Base-by-base conservation (phyloP, 2,797 vertebrate species). In the Steatocranus sp. region DNA sequence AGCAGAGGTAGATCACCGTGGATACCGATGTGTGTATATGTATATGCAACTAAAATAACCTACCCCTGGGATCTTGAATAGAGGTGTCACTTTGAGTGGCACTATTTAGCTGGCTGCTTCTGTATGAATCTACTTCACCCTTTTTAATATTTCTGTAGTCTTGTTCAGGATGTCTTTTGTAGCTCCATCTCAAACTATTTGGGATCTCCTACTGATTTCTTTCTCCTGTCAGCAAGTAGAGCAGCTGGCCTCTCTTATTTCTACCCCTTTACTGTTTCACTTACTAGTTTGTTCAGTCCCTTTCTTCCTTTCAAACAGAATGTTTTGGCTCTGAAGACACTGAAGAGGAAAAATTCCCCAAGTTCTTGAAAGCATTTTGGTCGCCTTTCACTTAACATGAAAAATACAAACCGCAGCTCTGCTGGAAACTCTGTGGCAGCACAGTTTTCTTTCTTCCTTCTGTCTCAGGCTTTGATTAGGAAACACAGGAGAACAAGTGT, bases 371-470 rank as follows among this genome's bases (percentile, higher is more conserved):
- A 73, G 75, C 88, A 66, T 87, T 91, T 86, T 32, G 63, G 85
- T 89, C 25, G 14, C 80, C 79, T 90, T 92, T 89, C 83, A 91
- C 85, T 86, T 53, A 51, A 90, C 87, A 85, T 88, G 75, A 92
- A 91, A 92, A 90, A 86, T 88, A 84, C 56, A 86, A 84, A 86
- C 88, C 68, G 2, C 87, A 80, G 78, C 89, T 75, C 82, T 58
- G 81, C 85, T 88, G 84, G 89, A 88, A 83, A 85, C 88, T 88
- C 56, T 86, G 74, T 43, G 70, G 82, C 68, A 46, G 74, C 51
- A 76, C 58, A 1, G 46, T 81, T 82, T 43, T 81, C 86, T 87
- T 87, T 86, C 80, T 90, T 79, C 49, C 23, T 34, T 86, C 77
- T 41, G 76, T 53, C 56, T 88, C 34, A 10, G 73, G 25, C 63